These are phyloP conservation scores for Pyrocephalus nanus DNA, from an alignment of 2,797 vertebrate genomes.

Conservation along the genomic window DNA sequence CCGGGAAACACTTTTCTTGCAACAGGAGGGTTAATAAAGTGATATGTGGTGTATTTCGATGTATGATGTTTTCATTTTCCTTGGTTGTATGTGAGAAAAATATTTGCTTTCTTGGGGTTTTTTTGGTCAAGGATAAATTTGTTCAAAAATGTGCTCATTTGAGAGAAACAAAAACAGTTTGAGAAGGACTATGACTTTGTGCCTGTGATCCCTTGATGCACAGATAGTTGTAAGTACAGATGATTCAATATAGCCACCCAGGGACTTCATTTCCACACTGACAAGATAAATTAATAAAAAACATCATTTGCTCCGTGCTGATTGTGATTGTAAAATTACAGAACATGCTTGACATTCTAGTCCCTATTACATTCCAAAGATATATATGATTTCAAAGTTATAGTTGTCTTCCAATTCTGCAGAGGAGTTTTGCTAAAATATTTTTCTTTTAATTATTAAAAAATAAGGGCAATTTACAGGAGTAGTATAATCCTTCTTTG, in stretches of 20 bases:
- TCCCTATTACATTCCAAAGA: neutral
- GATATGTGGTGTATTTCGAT: neutral
- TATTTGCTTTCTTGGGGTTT: neutral
- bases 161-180: neutral
- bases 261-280: neutral
- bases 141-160: neutral
- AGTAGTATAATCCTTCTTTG: neutral
- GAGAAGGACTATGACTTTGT: neutral
- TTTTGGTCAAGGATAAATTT: neutral
- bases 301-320: neutral
- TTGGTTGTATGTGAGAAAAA: neutral
- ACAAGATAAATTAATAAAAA: neutral
- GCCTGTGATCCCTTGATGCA: neutral
- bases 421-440: neutral
- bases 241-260: neutral
- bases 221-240: neutral
- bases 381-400: neutral
- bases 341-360: neutral
- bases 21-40: neutral
- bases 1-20: neutral
- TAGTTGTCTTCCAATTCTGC: neutral
- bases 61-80: neutral
- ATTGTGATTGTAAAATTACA: neutral
- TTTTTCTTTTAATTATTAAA: conserved; percentile 34
- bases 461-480: neutral